Percentiles rank a stretch among this genome's conserved stretches.
Conservation (phyloP, 2,113 vertebrate genomes). For the Maccullochella peelii region DNA sequence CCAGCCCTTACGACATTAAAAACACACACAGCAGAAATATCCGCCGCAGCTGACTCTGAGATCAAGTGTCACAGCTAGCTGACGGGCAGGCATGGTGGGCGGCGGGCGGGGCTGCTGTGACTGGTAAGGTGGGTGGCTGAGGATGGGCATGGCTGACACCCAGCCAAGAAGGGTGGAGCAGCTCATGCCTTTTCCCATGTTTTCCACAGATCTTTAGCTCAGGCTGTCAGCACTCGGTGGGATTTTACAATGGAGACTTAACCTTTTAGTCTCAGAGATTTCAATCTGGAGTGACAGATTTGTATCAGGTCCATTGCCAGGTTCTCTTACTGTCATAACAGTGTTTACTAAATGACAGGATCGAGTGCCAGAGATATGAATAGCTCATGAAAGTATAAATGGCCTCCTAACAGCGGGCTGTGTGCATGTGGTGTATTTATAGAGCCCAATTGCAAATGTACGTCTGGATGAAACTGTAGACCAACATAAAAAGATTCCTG, state of each 20-base stretch:
- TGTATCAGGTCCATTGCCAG: constrained; percentile 40
- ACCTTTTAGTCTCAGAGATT: constrained; percentile 51
- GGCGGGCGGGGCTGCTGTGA: constrained; percentile 35
- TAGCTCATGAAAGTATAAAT: constrained; percentile 77
- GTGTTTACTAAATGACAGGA: constrained; percentile 77
- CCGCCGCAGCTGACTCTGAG: constrained; percentile 81
- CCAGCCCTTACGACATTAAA: constrained; percentile 77
- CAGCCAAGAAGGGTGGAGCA: constrained; percentile 39
- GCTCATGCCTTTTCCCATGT: constrained; percentile 48
- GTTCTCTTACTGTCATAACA: constrained; percentile 64
- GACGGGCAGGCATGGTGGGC: constrained; percentile 38
- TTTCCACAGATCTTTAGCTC: constrained; percentile 37
- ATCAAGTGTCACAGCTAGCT: constrained; percentile 79
- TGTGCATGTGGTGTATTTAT: constrained; percentile 73
- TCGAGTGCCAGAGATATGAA: constrained; percentile 76
- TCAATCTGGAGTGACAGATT: constrained; percentile 54
- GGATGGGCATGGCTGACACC: constrained; percentile 39
- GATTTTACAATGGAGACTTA: constrained; percentile 58
- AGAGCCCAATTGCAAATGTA: constrained; percentile 55
- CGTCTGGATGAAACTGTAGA: constrained; percentile 53
- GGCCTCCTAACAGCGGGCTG: constrained; percentile 59
- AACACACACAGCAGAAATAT: constrained; percentile 80
- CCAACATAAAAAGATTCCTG: constrained; percentile 58
- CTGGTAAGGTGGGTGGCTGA: constrained; percentile 34
- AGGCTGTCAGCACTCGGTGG: constrained; percentile 27